Evolutionary conservation across 2,797 vertebrate genomes (phyloP), one percentile per base, ranked within the genome.

Genomic region (Pelodytes ibericus): DNA sequence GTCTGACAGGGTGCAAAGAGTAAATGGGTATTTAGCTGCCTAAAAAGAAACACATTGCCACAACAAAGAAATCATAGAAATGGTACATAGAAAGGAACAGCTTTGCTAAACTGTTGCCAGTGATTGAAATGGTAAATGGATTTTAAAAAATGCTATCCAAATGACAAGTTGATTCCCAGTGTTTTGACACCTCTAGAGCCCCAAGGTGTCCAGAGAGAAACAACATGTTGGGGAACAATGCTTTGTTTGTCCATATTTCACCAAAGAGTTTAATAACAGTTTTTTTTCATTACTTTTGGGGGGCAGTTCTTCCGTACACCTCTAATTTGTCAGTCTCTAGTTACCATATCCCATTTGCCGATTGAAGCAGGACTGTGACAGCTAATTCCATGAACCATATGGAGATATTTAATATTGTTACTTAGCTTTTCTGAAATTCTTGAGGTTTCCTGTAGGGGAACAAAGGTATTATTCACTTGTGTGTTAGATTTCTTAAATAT

Each of bases 341-440:
- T 78, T 78, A 72, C 69, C 69, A 78, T 78, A 72, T 20, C 29
- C 62, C 51, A 72, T 78, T 78, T 72, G 60, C 64, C 72, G 75
- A 62, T 27, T 78, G 60, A 72, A 72, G 56, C 62, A 66, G 39
- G 26, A 25, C 62, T 72, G 75, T 78, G 75, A 78, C 75, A 72
- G 75, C 62, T 78, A 78, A 72, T 72, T 72, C 75, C n/a, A 59
- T 30, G 67, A 72, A 72, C 36, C 75, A 78, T 72, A 78, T 78
- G 75, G 75, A 72, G 75, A 66, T 78, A 78, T 78, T 72, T 64
- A 78, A 78, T 67, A 78, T 78, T 60, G 69, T 78, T 78, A 63
- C 33, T 67, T 59, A 51, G 61, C 39, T 77, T 71, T 72, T 60
- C 61, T 72, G 30, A 59, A 60, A 67, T 78, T 78, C 75, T 72